Percentiles rank a stretch among this genome's conserved stretches.
These are phyloP conservation scores for Labeo rohita DNA, from an alignment of 2,113 vertebrate genomes.

Conservation along the genomic window DNA sequence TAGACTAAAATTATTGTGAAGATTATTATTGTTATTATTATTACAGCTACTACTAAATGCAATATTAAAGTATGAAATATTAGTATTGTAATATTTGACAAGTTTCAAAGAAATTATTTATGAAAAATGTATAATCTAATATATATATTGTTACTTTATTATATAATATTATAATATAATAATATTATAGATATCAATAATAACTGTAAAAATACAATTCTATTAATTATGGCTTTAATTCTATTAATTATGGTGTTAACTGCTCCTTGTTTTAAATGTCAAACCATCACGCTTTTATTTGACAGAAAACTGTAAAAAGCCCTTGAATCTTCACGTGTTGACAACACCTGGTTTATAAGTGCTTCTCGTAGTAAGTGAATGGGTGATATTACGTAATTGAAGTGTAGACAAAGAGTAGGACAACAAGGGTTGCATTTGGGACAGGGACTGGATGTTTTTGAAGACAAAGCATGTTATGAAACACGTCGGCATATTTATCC, in stretches of 20 bases:
- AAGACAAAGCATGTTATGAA: not conserved
- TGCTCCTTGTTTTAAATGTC: too few relatives aligned
- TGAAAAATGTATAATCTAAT: not conserved
- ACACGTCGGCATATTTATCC: not conserved
- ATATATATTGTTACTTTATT: not conserved
- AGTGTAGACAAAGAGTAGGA: not conserved
- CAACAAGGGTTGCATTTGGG: not conserved
- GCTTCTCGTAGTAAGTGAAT: too few relatives aligned
- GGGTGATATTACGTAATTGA: not conserved
- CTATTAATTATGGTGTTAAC: not conserved
- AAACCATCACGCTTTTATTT: too few relatives aligned
- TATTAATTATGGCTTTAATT: not conserved
- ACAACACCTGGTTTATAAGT: too few relatives aligned
- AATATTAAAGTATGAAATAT: not conserved
- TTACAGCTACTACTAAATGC: not conserved
- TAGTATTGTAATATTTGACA: not conserved
- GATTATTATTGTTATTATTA: too few relatives aligned
- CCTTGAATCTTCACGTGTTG: too few relatives aligned
- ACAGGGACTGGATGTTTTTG: not conserved
- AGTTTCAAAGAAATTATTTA: not conserved
- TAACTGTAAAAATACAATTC: not conserved
- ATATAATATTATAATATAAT: too few relatives aligned
- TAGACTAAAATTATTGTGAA: not conserved
- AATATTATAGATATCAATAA: not conserved
- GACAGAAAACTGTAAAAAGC: too few relatives aligned